phyloP scores from a whole-genome alignment of 1,140 invertebrate species.

The Drosophila pallidifrons region DNA sequence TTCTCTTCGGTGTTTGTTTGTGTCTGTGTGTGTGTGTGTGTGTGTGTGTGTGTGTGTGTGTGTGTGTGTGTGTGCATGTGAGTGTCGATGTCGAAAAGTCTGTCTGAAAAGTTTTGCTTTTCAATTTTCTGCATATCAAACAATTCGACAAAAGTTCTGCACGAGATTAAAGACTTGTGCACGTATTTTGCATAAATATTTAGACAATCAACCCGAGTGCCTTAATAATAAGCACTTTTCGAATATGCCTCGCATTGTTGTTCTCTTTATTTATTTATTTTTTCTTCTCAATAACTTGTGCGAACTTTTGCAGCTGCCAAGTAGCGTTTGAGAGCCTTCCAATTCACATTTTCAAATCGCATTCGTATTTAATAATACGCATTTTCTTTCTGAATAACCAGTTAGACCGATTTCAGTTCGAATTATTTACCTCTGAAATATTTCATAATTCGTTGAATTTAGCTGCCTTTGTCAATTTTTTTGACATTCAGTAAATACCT shows the following conservation, averaged over 20 bases:
- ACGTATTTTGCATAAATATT: slow-evolving; percentile 82
- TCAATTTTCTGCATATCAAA: slow-evolving; percentile 84
- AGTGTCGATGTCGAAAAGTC: slow-evolving; percentile 12
- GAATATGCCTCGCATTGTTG: neutral
- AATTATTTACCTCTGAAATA: neutral
- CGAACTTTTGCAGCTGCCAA: slow-evolving; percentile 63
- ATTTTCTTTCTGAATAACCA: slow-evolving; percentile 24
- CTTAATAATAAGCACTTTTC: slow-evolving; percentile 16
- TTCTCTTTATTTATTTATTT: neutral
- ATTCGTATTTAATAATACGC: slow-evolving; percentile 57
- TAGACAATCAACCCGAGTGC: slow-evolving; percentile 57
- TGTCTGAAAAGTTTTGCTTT: slow-evolving; percentile 76
- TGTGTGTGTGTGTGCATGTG: slow-evolving; percentile 19
- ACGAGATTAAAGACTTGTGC: slow-evolving; percentile 75
- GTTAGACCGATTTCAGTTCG: slow-evolving; percentile 11
- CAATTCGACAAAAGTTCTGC: slow-evolving; percentile 70
- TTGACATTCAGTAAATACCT: too few species aligned
- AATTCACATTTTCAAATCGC: slow-evolving; percentile 63
- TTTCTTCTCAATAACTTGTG: slow-evolving; percentile 55
- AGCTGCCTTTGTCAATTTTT: neutral
- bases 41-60: slow-evolving; percentile 19
- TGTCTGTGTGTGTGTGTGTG: slow-evolving; percentile 17
- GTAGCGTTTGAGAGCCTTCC: slow-evolving; percentile 48
- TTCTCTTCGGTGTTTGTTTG: neutral
- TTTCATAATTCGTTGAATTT: neutral